These are phyloP conservation scores for Ochotona princeps DNA, from an alignment of 2,113 vertebrate species.

Conservation along the genomic window DNA sequence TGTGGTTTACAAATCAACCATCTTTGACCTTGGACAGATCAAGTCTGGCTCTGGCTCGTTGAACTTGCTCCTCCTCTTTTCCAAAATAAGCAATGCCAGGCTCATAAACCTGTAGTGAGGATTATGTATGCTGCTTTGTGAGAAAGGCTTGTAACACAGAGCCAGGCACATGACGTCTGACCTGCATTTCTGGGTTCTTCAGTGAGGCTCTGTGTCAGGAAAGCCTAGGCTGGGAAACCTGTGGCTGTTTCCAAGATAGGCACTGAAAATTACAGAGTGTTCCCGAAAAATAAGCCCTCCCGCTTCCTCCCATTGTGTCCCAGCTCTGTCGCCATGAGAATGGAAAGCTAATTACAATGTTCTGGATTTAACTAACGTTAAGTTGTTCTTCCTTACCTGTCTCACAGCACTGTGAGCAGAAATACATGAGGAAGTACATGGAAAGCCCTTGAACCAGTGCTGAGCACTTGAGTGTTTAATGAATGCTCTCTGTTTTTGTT, in stretches of 20 bases:
- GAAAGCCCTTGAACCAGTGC: not conserved
- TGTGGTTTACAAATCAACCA: slow-evolving; percentile 30
- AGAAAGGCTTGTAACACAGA: not conserved
- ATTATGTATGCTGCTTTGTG: not conserved
- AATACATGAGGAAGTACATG: not conserved
- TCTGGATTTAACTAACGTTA: not conserved
- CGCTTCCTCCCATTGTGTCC: not conserved
- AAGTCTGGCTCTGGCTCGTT: not conserved
- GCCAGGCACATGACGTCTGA: not conserved
- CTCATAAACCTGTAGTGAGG: not conserved
- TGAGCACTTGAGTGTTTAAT: not conserved
- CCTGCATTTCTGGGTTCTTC: not conserved
- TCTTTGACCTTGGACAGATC: not conserved
- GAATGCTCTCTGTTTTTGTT: not conserved
- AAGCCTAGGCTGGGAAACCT: not conserved
- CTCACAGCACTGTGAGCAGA: not conserved
- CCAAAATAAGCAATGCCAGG: not conserved
- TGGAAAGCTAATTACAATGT: not conserved
- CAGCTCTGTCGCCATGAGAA: not conserved
- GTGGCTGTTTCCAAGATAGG: not conserved
- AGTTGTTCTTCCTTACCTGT: not conserved
- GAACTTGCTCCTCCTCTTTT: slow-evolving; percentile 12
- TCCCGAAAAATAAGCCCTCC: not conserved
- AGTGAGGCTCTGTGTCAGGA: not conserved
- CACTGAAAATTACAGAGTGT: not conserved